Base-by-base conservation (phyloP, 2,113 vertebrate genomes). In the Formicarius rufipectus region DNA sequence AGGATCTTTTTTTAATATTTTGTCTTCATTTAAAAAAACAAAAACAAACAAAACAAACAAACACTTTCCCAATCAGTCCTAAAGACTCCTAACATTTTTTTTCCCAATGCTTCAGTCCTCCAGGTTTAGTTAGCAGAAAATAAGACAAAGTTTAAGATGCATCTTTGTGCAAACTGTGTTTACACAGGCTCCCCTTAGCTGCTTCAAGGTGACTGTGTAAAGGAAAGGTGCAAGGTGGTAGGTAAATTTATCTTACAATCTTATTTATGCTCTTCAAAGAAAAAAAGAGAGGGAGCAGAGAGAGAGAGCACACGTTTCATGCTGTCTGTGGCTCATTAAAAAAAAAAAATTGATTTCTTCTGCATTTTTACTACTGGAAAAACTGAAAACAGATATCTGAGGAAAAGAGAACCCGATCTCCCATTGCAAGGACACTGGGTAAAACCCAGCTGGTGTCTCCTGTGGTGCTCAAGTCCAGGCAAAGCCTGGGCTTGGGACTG, bases 301-400 rank as follows among this genome's bases (percentile, higher is more conserved):
- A 35, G 24, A 30, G 59, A 30, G 7, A 2, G 30, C 24, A 3
- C 30, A 59, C 30, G 44, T 33, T 78, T 81, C n/a, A 44, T 37
- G 20, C 42, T 10, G 40, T 9, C 60, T 50, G 47, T 66, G 33
- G 7, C 58, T 92, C 68, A 55, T 88, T 95, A 86, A 71, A 90
- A 39, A 50, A 75, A 94, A 96, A 67, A 7, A 86, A 72, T 47
- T 78, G 37, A 45, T 56, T 93, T 86, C n/a, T 80, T 93, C 63
- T 52, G 10, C 58, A 17, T 87, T 91, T 89, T 89, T 71, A 63
- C 80, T 56, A 60, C 69, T 52, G 30, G 47, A 50, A 80, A 92
- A 96, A 93, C 52, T 56, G 84, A 92, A 91, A 96, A 47, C 59
- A 67, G 86, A 58, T 90, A 78, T 72, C 39, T 83, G 84, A 67